phyloP scores from a whole-genome alignment of 2,888 invertebrate genomes.

The Erebia palarica region DNA sequence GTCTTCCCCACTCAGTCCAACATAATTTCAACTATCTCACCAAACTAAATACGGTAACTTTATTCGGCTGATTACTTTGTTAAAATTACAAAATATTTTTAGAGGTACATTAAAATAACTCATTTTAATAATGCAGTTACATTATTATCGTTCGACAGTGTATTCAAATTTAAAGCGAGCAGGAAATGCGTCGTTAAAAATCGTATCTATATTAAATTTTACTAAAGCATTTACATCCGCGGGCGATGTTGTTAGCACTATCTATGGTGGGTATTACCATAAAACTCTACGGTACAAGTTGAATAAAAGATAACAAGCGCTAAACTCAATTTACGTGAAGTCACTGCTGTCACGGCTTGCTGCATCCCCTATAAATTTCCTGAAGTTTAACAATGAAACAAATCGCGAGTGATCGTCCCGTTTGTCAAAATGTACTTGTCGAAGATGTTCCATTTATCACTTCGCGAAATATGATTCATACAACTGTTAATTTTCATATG shows the following conservation, averaged over 20 bases:
- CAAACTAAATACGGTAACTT: not conserved
- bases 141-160: conserved; percentile 2
- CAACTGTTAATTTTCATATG: not conserved
- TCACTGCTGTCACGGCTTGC: conserved; percentile 34
- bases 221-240: conserved; percentile 9
- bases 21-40: too few species aligned
- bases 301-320: conserved; percentile 33
- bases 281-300: conserved; percentile 22
- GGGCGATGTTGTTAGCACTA: not conserved
- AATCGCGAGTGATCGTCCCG: conserved; percentile 46
- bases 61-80: not conserved
- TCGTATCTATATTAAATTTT: conserved; percentile 19
- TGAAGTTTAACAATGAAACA: conserved; percentile 45
- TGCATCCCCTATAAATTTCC: conserved; percentile 39
- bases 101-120: not conserved
- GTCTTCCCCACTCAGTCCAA: too few species aligned
- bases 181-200: conserved; percentile 8
- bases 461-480: conserved; percentile 12
- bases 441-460: conserved; percentile 42
- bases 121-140: conserved; percentile 2
- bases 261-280: conserved; percentile 22
- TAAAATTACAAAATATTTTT: not conserved
- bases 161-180: not conserved
- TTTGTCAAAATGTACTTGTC: conserved; percentile 48
- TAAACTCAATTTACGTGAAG: conserved; percentile 37